Percentiles rank a stretch among this genome's conserved stretches.
Conservation (phyloP, 2,797 vertebrate species). For the Takifugu ocellatus region DNA sequence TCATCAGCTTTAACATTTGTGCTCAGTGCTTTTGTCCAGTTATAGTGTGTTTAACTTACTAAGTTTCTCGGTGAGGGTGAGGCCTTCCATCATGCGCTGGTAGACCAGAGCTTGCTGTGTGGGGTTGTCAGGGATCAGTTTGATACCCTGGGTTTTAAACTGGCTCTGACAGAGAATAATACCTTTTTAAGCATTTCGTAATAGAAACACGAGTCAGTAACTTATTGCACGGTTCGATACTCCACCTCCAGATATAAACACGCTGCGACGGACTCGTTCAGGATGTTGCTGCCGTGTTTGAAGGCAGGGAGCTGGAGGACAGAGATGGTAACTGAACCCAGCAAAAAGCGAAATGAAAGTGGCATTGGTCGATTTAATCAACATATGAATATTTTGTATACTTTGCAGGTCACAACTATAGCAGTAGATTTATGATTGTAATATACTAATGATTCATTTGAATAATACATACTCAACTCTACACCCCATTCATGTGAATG, state of each 20-base stretch:
- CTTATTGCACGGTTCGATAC: neutral
- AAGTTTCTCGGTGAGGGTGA: slow-evolving; percentile 55
- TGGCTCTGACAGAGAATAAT: slow-evolving; percentile 14
- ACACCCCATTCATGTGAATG: neutral
- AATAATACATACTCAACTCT: neutral
- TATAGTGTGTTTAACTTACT: slow-evolving; percentile 32
- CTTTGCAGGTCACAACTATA: no score
- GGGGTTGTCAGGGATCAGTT: slow-evolving; percentile 51
- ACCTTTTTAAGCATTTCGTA: neutral
- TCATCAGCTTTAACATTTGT: no score
- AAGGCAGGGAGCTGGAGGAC: slow-evolving; percentile 71
- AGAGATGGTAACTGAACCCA: neutral
- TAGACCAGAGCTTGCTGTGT: slow-evolving; percentile 56
- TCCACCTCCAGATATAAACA: slow-evolving; percentile 77
- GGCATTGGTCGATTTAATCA: no score
- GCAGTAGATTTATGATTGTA: neutral
- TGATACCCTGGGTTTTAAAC: slow-evolving; percentile 65
- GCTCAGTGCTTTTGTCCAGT: neutral
- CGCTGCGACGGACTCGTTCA: slow-evolving; percentile 73
- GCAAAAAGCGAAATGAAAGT: no score
- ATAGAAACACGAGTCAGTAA: no score
- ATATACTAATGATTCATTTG: neutral
- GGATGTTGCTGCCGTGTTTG: slow-evolving; percentile 53
- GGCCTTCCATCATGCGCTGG: slow-evolving; percentile 63
- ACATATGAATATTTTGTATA: no score